Conservation (phyloP, 1,140 invertebrate genomes). For the Drosophila pectinifera region DNA sequence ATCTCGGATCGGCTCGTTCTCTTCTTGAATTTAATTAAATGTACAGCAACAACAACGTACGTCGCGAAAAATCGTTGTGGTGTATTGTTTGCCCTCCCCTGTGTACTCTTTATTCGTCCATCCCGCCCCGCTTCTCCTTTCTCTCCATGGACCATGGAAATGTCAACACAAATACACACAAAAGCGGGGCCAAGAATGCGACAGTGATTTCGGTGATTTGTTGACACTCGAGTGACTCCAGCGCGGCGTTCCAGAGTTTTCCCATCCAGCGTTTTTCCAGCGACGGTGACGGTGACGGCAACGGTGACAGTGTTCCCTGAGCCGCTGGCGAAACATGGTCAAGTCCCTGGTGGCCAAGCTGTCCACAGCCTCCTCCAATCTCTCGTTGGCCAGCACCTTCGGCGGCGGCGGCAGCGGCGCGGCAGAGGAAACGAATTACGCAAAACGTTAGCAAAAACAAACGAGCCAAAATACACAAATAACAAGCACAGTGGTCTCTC, state of each 20-base stretch:
- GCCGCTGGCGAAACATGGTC: constrained; percentile 61
- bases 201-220: constrained; percentile 32
- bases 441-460: constrained; percentile 77
- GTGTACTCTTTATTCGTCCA: constrained; percentile 5
- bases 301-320: neutral
- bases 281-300: no score
- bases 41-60: constrained; percentile 14
- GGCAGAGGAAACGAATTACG: constrained; percentile 77
- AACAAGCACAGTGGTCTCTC: constrained; percentile 37
- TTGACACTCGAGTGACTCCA: constrained; percentile 36
- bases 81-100: constrained; percentile 38
- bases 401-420: constrained; percentile 44
- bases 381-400: constrained; percentile 77
- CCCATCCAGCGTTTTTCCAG: constrained; percentile 10
- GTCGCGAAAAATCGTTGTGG: constrained; percentile 64
- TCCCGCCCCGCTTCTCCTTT: neutral
- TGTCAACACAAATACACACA: constrained; percentile 49
- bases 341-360: constrained; percentile 82
- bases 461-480: constrained; percentile 42
- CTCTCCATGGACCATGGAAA: constrained; percentile 60
- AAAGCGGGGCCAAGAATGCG: constrained; percentile 25
- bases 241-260: constrained; percentile 6
- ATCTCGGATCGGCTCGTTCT: constrained; percentile 46
- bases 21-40: constrained; percentile 65
- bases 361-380: constrained; percentile 77